These are phyloP conservation scores for Reticulitermes speratus DNA, from an alignment of 1,140 invertebrate genomes.

Conservation along the genomic window DNA sequence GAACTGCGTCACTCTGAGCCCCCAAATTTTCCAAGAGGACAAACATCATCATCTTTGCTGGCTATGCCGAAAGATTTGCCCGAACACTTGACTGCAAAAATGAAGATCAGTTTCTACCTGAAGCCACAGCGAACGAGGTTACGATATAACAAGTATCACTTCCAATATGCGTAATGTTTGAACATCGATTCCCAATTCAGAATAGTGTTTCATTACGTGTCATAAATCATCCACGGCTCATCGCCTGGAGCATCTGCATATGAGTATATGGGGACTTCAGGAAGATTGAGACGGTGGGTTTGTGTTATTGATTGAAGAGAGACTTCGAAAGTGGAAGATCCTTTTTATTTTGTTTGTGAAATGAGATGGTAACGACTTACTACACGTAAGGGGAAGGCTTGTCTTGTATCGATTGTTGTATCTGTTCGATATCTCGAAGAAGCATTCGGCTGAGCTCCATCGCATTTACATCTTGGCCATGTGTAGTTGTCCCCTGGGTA, in stretches of 20 bases:
- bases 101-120: too few relatives aligned
- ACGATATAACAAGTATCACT: too few relatives aligned
- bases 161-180: background rate
- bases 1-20: too few relatives aligned
- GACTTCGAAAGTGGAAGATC: background rate
- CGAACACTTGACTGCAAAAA: too few relatives aligned
- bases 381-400: background rate
- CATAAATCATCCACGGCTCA: background rate
- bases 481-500: background rate
- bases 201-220: background rate
- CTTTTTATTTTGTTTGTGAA: background rate
- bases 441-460: background rate
- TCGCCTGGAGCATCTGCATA: background rate
- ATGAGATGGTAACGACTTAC: slow-evolving; percentile 12
- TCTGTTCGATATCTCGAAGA: background rate
- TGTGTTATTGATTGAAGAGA: slow-evolving; percentile 3
- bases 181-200: background rate
- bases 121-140: too few relatives aligned
- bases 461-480: background rate
- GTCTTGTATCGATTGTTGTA: background rate
- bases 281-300: background rate
- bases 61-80: too few relatives aligned
- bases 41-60: too few relatives aligned
- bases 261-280: background rate
- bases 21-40: too few relatives aligned